Evolutionary conservation across 1,140 invertebrate species (phyloP), one percentile per base, ranked within the genome.

Genomic region (Leptinotarsa defecta): DNA sequence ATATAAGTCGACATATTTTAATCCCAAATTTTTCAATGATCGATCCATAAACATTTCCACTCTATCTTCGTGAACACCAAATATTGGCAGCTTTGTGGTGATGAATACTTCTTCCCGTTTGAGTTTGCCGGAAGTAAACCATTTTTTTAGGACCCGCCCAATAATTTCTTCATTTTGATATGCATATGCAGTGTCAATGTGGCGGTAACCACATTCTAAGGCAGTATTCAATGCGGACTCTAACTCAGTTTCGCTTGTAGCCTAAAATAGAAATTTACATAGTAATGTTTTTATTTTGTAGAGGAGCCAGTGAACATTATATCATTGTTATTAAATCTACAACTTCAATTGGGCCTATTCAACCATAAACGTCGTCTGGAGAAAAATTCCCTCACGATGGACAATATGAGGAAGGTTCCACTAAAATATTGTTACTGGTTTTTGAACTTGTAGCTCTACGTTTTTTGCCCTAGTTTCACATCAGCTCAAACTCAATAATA

Each of bases 1-100:
- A 84, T 95, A 96, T 74, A 97, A 87, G 82, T 97, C 95, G 3
- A 97, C 85, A 83, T 96, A 97, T 73, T 93, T 90, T 70, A 95
- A 81, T 76, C 92, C 89, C 19, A 97, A 85, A 57, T 89, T 90
- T 71, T 90, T 85, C 27, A 97, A 84, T 1, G 81, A 81, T 73
- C 77, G 75, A 19, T 79, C 72, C 48, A 82, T 64, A 48, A 72
- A 80, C 15, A 22, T 48, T 61, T 81, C 79, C 3, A 82, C 79
- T 13, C 76, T 76, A 20, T 71, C 69, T 11, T 48, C 48, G 48
- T 71, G 69, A 19, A 22, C 48, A 8, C 69, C 69, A 24, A 13
- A 20, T 52, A 61, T 3, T 11, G 77, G 77, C 63, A 93, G 81
- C 84, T 93, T 93, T 76, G 91, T 92, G 5, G 88, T 89, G 13